Percentiles rank a stretch among this genome's conserved stretches.
phyloP scores from a whole-genome alignment of 1,140 invertebrate species.

The Bombus huntii region DNA sequence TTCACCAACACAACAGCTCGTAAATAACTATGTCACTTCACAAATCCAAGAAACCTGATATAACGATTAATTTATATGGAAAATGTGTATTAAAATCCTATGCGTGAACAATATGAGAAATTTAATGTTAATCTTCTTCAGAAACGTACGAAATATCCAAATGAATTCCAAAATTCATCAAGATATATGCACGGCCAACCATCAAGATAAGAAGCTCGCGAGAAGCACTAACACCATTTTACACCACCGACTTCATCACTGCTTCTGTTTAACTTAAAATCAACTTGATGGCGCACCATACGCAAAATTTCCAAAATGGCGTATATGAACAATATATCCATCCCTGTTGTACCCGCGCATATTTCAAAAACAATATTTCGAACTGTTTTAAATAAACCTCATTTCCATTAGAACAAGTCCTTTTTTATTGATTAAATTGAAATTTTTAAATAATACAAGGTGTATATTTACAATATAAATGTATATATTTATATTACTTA shows the following conservation, averaged over 20 bases:
- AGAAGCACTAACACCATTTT: constrained; percentile 39
- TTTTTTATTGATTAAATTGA: not conserved
- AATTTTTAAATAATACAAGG: not conserved
- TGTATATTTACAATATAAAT: constrained; percentile 17
- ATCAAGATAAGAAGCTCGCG: constrained; percentile 35
- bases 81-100: not conserved
- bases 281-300: constrained; percentile 39
- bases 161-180: constrained; percentile 19
- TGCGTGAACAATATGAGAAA: not conserved
- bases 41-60: constrained; percentile 22
- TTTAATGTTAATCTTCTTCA: not conserved
- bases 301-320: constrained; percentile 44
- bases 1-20: constrained; percentile 66
- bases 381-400: not conserved
- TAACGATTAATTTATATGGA: constrained; percentile 3
- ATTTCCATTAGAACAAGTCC: not conserved
- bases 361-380: not conserved
- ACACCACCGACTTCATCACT: constrained; percentile 22
- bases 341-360: constrained; percentile 4
- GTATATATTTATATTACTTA: constrained; percentile 10
- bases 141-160: not conserved
- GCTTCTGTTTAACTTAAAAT: constrained; percentile 31
- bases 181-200: constrained; percentile 15
- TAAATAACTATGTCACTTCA: constrained; percentile 64
- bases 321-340: constrained; percentile 9